These are phyloP conservation scores for Onychomys torridus DNA, from an alignment of 2,797 vertebrate genomes.

Conservation along the genomic window DNA sequence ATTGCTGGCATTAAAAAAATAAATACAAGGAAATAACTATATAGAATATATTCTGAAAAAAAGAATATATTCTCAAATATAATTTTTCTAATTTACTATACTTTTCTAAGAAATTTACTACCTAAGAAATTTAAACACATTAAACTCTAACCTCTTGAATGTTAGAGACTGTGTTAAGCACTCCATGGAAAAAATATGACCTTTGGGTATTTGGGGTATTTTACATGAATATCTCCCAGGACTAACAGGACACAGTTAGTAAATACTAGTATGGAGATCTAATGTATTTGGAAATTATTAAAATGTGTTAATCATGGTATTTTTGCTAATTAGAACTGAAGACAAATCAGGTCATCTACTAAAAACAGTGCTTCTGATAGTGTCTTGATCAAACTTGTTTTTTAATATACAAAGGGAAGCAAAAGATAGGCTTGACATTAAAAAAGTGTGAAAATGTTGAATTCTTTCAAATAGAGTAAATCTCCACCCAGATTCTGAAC, in stretches of 20 bases:
- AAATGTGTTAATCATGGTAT: not conserved
- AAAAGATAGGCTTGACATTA: not conserved
- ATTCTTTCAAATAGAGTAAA: not conserved
- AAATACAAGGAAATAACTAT: slow-evolving; percentile 18
- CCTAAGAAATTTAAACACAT: not conserved
- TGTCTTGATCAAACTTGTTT: not conserved
- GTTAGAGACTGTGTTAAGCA: not conserved
- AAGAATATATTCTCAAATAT: slow-evolving; percentile 36
- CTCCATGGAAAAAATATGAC: not conserved
- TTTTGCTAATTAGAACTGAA: not conserved
- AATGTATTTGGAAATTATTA: not conserved
- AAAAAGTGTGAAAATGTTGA: not conserved
- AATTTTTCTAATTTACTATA: not conserved
- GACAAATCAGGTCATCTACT: not conserved
- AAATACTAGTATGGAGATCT: not conserved
- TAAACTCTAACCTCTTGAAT: not conserved
- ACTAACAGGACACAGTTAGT: not conserved
- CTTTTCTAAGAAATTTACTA: not conserved
- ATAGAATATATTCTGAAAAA: too few relatives aligned
- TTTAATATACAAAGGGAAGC: not conserved
- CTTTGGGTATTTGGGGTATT: not conserved
- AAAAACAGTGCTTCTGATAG: not conserved
- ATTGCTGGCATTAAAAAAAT: slow-evolving; percentile 34
- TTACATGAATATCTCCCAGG: not conserved
- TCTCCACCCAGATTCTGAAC: not conserved